Evolutionary conservation across 2,113 vertebrate species (phyloP).

Genomic region (Talpa occidentalis): DNA sequence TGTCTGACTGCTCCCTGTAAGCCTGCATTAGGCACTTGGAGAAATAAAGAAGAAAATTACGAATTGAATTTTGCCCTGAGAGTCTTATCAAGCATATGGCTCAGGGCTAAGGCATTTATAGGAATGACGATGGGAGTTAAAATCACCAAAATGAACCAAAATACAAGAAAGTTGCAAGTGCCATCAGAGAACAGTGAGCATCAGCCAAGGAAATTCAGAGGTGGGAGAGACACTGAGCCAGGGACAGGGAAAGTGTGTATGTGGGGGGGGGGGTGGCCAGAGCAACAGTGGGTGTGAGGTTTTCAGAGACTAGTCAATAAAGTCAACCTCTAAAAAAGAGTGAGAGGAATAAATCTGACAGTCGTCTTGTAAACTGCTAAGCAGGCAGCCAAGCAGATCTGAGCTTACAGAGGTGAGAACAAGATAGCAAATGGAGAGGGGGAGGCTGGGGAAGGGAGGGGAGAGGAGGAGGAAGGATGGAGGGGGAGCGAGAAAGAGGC

Average conservation of each 20-base stretch:
- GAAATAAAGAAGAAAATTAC: slow-evolving; percentile 9
- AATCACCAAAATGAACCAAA: slow-evolving; percentile 7
- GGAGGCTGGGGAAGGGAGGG: background rate
- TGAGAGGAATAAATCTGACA: background rate
- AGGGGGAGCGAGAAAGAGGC: background rate
- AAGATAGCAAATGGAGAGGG: background rate
- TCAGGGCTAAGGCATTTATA: background rate
- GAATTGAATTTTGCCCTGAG: background rate
- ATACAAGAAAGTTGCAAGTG: background rate
- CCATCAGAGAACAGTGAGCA: background rate
- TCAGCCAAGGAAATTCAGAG: background rate
- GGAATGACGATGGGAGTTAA: background rate
- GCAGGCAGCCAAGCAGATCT: background rate
- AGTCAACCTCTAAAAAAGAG: background rate
- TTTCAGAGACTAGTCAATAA: background rate
- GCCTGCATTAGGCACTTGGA: background rate
- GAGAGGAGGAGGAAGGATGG: background rate
- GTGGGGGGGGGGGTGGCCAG: background rate
- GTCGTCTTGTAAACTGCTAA: background rate
- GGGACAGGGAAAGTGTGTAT: background rate
- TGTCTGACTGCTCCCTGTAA: background rate
- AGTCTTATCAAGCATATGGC: background rate
- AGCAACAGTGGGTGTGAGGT: background rate
- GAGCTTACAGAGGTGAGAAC: background rate
- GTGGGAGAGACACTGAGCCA: background rate